These are phyloP conservation scores for Penaeus vannamei DNA, from an alignment of 1,140 invertebrate species.

Conservation along the genomic window DNA sequence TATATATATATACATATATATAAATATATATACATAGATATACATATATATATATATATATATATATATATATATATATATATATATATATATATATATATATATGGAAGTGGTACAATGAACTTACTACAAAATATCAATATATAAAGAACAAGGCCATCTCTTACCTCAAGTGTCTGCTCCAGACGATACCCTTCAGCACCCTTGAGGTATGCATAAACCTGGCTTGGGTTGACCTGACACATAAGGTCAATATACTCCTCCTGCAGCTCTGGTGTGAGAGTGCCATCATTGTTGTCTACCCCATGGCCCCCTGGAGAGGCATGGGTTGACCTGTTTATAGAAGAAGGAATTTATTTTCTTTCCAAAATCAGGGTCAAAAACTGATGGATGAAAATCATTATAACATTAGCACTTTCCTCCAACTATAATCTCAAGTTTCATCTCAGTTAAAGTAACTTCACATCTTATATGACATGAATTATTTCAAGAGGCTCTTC, in stretches of 20 bases:
- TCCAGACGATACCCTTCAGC: constrained; percentile 76
- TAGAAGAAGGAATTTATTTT: constrained; percentile 55
- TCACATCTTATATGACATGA: no score
- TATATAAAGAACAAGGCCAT: constrained; percentile 72
- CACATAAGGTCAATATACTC: constrained; percentile 81
- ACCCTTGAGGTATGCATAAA: constrained; percentile 73
- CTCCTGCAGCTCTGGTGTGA: constrained; percentile 76
- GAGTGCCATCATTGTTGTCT: constrained; percentile 68
- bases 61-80: neutral
- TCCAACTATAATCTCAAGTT: no score
- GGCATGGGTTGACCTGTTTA: constrained; percentile 45
- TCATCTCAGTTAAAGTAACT: no score
- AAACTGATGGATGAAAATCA: no score
- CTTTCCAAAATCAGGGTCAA: constrained; percentile 20
- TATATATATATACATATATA: constrained; percentile 1
- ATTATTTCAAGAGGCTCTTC: no score
- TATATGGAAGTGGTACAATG: neutral
- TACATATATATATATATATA: neutral
- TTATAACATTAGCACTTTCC: no score
- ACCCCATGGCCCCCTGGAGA: constrained; percentile 39
- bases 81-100: constrained; percentile 22
- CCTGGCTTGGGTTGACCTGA: constrained; percentile 75
- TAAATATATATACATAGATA: neutral
- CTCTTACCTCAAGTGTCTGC: constrained; percentile 74
- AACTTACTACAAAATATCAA: neutral